A percentile compares a stretch with the other conserved stretches of the same genome.
Evolutionary conservation across 2,888 invertebrate species (phyloP).

Genomic region (Eilema depressum): DNA sequence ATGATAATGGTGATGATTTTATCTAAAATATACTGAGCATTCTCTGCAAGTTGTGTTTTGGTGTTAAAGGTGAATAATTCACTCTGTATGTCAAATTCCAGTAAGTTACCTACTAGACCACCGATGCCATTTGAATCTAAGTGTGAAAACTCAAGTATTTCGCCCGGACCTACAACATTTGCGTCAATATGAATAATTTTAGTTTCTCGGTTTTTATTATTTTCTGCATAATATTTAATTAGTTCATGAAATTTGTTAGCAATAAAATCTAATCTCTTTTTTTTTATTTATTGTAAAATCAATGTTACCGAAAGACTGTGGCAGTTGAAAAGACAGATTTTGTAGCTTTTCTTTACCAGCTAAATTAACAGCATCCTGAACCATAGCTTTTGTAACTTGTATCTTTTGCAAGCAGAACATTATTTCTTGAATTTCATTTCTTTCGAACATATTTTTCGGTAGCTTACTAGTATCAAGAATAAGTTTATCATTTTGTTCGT

Average conservation of each 20-base stretch:
- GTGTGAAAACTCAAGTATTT: slow-evolving; percentile 47
- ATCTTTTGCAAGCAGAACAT: slow-evolving; percentile 43
- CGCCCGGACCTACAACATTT: slow-evolving; percentile 46
- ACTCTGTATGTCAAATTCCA: slow-evolving; percentile 44
- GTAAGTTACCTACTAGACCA: slow-evolving; percentile 59
- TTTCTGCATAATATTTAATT: slow-evolving; percentile 27
- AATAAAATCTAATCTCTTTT: slow-evolving; percentile 28
- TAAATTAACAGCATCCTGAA: slow-evolving; percentile 46
- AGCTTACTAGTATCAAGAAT: slow-evolving; percentile 36
- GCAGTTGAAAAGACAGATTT: slow-evolving; percentile 48
- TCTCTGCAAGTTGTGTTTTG: slow-evolving; percentile 33
- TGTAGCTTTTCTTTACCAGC: slow-evolving; percentile 41
- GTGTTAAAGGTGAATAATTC: slow-evolving; percentile 51
- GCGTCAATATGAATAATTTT: slow-evolving; percentile 44
- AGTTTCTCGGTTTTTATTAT: slow-evolving; percentile 17
- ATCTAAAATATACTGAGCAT: slow-evolving; percentile 48
- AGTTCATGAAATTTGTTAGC: slow-evolving; percentile 39
- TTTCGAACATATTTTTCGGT: slow-evolving; percentile 40
- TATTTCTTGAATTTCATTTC: slow-evolving; percentile 37
- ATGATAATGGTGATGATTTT: slow-evolving; percentile 25
- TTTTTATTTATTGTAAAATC: slow-evolving; percentile 49
- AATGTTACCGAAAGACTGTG: slow-evolving; percentile 54
- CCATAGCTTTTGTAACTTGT: slow-evolving; percentile 37
- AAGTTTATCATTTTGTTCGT: slow-evolving; percentile 40
- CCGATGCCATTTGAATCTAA: slow-evolving; percentile 54